phyloP scores from a whole-genome alignment of 2,113 vertebrate species.

The Hiodon alosoides region DNA sequence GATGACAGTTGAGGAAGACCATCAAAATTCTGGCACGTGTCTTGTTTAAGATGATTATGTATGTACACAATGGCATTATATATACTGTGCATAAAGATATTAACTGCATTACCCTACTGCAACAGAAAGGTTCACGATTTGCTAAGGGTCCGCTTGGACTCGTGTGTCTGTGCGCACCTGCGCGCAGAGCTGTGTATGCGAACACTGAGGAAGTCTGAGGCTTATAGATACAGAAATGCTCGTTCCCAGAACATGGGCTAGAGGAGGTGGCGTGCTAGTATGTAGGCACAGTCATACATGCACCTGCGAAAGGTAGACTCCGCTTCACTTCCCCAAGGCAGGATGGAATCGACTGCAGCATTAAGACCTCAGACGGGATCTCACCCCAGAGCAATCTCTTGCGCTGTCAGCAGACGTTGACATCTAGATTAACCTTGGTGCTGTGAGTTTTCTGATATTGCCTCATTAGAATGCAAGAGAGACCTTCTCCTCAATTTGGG shows the following conservation, averaged over 20 bases:
- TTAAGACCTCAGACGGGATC: constrained; percentile 26
- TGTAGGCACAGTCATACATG: neutral
- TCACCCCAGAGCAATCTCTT: constrained; percentile 33
- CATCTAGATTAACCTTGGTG: constrained; percentile 37
- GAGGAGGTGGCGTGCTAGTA: neutral
- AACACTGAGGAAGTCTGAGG: neutral
- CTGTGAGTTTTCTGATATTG: constrained; percentile 12
- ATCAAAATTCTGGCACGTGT: too few relatives aligned
- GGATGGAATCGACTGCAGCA: constrained; percentile 29
- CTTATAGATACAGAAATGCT: neutral
- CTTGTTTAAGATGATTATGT: too few relatives aligned
- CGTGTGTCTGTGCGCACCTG: too few relatives aligned
- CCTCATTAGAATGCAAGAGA: constrained; percentile 32
- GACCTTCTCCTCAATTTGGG: constrained; percentile 1
- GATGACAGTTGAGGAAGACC: too few relatives aligned
- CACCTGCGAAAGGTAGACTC: neutral
- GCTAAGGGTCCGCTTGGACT: too few relatives aligned
- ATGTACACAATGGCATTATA: too few relatives aligned
- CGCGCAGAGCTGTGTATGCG: neutral
- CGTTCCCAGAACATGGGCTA: too few relatives aligned
- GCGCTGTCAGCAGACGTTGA: constrained; percentile 38
- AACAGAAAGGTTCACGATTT: too few relatives aligned
- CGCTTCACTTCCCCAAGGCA: constrained; percentile 1
- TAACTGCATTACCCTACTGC: too few relatives aligned
- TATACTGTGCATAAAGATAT: too few relatives aligned